A percentile compares a stretch with the other conserved stretches of the same genome.
Evolutionary conservation across 2,797 vertebrate species (phyloP).

Genomic region (Argya squamiceps): DNA sequence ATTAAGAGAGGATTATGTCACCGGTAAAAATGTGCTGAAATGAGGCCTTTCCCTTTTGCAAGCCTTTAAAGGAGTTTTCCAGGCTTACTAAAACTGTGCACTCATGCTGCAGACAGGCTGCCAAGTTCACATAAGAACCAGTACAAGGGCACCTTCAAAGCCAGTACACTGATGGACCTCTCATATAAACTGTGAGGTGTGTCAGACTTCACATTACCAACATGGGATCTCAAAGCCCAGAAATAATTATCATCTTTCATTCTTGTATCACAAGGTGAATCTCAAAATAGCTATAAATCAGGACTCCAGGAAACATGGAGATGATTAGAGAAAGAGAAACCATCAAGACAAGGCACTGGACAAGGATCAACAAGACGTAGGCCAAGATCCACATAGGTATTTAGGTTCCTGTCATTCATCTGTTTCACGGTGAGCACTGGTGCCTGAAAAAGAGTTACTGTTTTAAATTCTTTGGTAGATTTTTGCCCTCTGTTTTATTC

Average conservation of each 20-base stretch:
- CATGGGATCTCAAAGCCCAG: background rate
- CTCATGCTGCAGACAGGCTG: constrained; percentile 9
- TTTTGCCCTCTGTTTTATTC: background rate
- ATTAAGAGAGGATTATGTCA: constrained; percentile 40
- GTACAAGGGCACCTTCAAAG: constrained; percentile 32
- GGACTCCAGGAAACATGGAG: background rate
- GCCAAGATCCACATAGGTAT: background rate
- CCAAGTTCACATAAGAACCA: constrained; percentile 16
- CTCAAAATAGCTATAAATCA: background rate
- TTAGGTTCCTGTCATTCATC: background rate
- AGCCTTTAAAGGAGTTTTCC: constrained; percentile 64
- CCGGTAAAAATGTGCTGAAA: constrained; percentile 63
- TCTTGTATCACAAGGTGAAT: background rate
- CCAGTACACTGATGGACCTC: background rate
- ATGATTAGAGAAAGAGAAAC: background rate
- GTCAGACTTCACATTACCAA: background rate
- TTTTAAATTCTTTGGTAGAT: background rate
- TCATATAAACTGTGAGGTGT: background rate
- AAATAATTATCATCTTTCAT: background rate
- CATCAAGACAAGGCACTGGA: background rate
- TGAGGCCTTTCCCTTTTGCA: constrained; percentile 28
- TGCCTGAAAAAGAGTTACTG: background rate
- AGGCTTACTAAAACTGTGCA: constrained; percentile 38
- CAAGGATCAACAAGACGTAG: background rate
- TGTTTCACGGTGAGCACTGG: background rate